Evolutionary conservation across 2,888 invertebrate species (phyloP).

Genomic region (Pseudoips prasinana): DNA sequence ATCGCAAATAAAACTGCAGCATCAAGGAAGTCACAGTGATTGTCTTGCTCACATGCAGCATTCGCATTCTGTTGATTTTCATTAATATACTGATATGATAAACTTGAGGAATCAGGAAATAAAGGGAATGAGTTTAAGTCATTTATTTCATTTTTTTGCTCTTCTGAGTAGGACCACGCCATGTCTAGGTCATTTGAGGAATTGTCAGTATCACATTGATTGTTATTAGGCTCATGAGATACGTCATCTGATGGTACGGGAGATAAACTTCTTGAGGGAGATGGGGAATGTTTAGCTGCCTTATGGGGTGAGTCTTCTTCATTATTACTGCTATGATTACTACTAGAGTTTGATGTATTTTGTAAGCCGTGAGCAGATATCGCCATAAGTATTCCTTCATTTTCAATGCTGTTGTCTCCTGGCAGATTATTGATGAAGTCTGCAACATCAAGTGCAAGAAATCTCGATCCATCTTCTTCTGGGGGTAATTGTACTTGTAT

Average conservation of each 20-base stretch:
- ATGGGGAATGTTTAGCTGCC: constrained; percentile 26
- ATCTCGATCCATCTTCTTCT: constrained; percentile 55
- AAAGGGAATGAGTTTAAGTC: constrained; percentile 40
- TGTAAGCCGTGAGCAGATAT: constrained; percentile 87
- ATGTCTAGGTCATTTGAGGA: constrained; percentile 43
- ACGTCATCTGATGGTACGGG: constrained; percentile 50
- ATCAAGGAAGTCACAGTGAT: constrained; percentile 84
- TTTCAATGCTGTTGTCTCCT: constrained; percentile 83
- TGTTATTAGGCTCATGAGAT: constrained; percentile 24
- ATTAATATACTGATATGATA: constrained; percentile 45
- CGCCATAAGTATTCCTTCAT: constrained; percentile 88
- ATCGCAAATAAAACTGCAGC: constrained; percentile 89
- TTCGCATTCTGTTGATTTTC: constrained; percentile 37
- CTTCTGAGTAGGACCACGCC: constrained; percentile 44
- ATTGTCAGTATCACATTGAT: constrained; percentile 32
- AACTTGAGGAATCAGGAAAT: constrained; percentile 42
- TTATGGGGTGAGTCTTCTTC: constrained; percentile 16
- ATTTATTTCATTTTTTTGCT: constrained; percentile 28
- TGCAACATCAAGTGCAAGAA: constrained; percentile 66
- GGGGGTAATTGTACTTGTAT: constrained; percentile 71
- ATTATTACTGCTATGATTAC: constrained; percentile 24
- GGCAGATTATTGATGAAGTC: constrained; percentile 80
- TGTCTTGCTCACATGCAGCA: constrained; percentile 34
- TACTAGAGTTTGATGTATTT: constrained; percentile 51
- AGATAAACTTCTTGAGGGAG: constrained; percentile 39